Percentiles rank a stretch among this genome's conserved stretches.
These are phyloP conservation scores for Polypterus senegalus DNA, from an alignment of 2,113 vertebrate species.

Conservation along the genomic window DNA sequence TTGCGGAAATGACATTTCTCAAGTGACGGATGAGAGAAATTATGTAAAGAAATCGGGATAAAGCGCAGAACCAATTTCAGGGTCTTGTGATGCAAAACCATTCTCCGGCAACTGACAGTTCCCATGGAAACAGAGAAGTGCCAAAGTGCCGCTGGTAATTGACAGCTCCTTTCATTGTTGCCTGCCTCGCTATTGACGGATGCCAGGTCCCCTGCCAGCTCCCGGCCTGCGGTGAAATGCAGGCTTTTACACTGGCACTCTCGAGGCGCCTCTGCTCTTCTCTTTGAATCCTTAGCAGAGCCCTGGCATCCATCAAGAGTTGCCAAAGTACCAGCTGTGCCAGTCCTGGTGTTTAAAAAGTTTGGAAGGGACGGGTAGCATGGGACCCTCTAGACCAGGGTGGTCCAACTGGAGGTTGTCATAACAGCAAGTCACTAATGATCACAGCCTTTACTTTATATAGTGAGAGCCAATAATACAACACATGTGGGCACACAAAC, in stretches of 20 bases:
- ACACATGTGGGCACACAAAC: too few relatives aligned
- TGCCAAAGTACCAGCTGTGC: too few relatives aligned
- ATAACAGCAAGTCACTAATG: too few relatives aligned
- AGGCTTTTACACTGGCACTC: constrained; percentile 27
- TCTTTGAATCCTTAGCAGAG: constrained; percentile 54
- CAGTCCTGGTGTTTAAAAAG: too few relatives aligned
- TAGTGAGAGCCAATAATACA: too few relatives aligned
- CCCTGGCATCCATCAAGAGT: constrained; percentile 18
- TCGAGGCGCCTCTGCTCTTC: constrained; percentile 21
- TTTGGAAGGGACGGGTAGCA: too few relatives aligned
- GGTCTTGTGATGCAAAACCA: constrained; percentile 59
- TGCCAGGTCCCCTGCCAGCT: constrained; percentile 44
- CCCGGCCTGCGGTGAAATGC: constrained; percentile 21
- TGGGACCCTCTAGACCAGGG: too few relatives aligned
- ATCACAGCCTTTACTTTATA: too few relatives aligned
- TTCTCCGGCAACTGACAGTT: constrained; percentile 73
- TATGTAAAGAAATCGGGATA: constrained; percentile 27
- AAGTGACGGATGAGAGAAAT: constrained; percentile 16
- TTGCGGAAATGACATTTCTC: too few relatives aligned
- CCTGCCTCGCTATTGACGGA: constrained; percentile 53
- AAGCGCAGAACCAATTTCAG: constrained; percentile 45
- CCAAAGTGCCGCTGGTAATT: constrained; percentile 74
- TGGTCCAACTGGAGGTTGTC: too few relatives aligned
- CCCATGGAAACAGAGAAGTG: constrained; percentile 77
- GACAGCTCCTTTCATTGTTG: constrained; percentile 62